These are phyloP conservation scores for Austrolebias charrua DNA, from an alignment of 2,797 vertebrate genomes.

Conservation along the genomic window DNA sequence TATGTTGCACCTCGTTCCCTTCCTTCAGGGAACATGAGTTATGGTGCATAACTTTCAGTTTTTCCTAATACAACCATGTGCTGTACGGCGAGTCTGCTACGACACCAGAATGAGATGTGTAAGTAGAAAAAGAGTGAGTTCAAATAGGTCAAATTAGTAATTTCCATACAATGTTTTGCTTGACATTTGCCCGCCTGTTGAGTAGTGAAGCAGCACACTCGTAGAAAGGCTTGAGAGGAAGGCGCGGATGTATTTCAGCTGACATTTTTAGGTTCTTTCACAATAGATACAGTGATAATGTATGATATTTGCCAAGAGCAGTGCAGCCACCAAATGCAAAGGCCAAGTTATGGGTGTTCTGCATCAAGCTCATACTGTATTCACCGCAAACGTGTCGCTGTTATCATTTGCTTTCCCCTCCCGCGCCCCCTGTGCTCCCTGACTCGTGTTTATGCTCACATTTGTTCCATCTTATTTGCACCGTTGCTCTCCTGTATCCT, in stretches of 20 bases:
- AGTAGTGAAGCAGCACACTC: slow-evolving; percentile 15
- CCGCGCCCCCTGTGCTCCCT: slow-evolving; percentile 5
- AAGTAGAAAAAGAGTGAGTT: slow-evolving; percentile 1
- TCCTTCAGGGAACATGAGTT: no score
- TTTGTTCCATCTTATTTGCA: slow-evolving; percentile 28
- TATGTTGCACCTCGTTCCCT: no score
- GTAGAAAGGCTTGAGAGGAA: slow-evolving; percentile 8
- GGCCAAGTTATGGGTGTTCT: slow-evolving; percentile 15
- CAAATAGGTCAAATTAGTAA: slow-evolving; percentile 9
- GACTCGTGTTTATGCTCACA: slow-evolving; percentile 29
- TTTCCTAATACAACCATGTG: neutral
- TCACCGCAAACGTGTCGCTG: slow-evolving; percentile 3
- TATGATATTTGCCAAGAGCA: slow-evolving; percentile 26
- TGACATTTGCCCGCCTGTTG: slow-evolving; percentile 34
- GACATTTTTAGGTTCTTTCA: slow-evolving; percentile 34
- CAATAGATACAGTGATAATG: slow-evolving; percentile 34
- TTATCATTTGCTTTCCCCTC: slow-evolving; percentile 14
- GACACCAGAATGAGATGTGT: neutral
- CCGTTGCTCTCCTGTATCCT: slow-evolving; percentile 6
- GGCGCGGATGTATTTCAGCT: slow-evolving; percentile 1
- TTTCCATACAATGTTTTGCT: slow-evolving; percentile 21
- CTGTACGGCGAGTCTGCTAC: neutral
- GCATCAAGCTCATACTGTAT: slow-evolving; percentile 6
- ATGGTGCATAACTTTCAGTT: no score
- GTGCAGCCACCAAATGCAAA: slow-evolving; percentile 10